Evolutionary conservation across 2,797 vertebrate species (phyloP).

Genomic region (Podargus strigoides): DNA sequence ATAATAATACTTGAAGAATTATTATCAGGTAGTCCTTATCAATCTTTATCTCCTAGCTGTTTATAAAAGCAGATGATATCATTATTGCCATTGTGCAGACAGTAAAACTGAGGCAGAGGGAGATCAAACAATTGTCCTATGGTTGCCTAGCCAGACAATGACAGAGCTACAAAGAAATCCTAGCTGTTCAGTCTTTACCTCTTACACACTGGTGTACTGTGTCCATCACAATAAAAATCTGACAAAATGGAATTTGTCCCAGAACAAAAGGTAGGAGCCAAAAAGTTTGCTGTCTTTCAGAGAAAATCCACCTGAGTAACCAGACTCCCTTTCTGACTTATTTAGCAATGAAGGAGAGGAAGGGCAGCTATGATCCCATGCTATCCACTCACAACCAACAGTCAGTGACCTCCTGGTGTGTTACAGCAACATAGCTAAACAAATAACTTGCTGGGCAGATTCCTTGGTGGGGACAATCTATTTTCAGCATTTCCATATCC

Average conservation of each 20-base stretch:
- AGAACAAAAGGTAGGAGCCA: neutral
- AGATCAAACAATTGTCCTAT: neutral
- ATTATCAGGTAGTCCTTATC: neutral
- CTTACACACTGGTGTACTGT: neutral
- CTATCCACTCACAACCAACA: neutral
- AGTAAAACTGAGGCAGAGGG: neutral
- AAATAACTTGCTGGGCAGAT: conserved; percentile 20
- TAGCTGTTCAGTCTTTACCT: neutral
- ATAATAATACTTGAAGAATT: neutral
- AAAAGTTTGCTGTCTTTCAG: neutral
- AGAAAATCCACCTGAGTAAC: neutral
- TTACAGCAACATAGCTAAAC: conserved; percentile 17
- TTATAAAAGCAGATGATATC: neutral
- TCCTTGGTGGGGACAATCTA: conserved; percentile 24
- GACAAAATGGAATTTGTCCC: neutral
- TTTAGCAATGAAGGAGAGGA: neutral
- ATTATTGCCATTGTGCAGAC: neutral
- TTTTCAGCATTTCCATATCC: conserved; percentile 45
- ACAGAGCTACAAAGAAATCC: neutral
- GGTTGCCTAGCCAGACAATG: neutral
- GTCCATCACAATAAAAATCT: neutral
- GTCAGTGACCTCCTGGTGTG: neutral
- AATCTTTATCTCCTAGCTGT: neutral
- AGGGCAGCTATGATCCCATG: neutral
- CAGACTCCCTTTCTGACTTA: neutral